phyloP scores from a whole-genome alignment of 2,113 vertebrate genomes.

The Delphinapterus leucas region DNA sequence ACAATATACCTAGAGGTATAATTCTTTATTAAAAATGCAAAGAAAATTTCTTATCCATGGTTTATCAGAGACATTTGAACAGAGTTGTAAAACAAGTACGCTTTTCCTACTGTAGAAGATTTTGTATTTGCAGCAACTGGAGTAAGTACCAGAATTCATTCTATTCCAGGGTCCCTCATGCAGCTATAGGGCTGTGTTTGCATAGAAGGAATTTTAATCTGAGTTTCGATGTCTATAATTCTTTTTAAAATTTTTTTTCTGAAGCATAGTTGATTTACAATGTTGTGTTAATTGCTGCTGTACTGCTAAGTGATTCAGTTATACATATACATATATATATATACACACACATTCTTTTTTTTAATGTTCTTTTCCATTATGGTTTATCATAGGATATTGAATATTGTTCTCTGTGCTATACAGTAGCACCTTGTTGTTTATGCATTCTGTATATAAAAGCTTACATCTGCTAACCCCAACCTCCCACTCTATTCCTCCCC shows the following conservation, averaged over 20 bases:
- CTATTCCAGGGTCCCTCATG: background rate
- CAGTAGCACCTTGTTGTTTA: background rate
- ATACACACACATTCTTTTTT: background rate
- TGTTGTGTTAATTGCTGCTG: background rate
- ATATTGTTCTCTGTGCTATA: background rate
- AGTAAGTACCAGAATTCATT: background rate
- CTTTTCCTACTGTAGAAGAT: background rate
- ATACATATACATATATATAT: background rate
- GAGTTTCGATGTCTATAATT: background rate
- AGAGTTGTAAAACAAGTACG: background rate
- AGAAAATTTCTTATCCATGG: background rate
- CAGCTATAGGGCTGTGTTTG: background rate
- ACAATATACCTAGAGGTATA: background rate
- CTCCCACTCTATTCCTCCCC: background rate
- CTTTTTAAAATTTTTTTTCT: background rate
- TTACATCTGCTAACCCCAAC: background rate
- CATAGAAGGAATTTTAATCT: background rate
- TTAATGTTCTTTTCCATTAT: background rate
- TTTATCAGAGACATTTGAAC: background rate
- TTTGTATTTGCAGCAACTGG: background rate
- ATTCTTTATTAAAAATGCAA: background rate
- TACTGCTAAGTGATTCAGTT: background rate
- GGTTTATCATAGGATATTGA: background rate
- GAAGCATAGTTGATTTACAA: background rate
- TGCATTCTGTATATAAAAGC: background rate